Base-by-base conservation (phyloP, 1,140 invertebrate genomes). In the Choristoneura fumiferana region DNA sequence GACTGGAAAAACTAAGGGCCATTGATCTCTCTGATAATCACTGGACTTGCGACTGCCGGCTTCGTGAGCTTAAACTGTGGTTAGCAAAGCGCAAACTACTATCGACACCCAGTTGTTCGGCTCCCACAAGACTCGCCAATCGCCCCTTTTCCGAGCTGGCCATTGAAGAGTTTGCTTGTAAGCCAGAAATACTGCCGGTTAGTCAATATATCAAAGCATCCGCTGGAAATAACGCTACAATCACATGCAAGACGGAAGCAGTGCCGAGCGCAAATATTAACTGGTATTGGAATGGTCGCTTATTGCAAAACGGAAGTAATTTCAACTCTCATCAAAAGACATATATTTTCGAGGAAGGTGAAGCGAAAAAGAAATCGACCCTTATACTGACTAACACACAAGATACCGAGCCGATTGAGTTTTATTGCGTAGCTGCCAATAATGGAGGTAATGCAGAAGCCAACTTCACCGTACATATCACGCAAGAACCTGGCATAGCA, bases 391-490 rank as follows among this genome's bases (percentile, higher is more conserved):
- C 95, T 18, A 96, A 97, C 76, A 95, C 96, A 9, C 95, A 95
- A 76, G 95, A 97, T 76, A 93, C 95, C 4, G 97, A 98, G 79
- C 94, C 95, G 18, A 95, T 94, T 18, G 95, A 96, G 68, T 98
- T 98, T 89, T 95, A 95, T 71, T 98, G 97, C 82, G 93, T 96
- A 0, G 96, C 96, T 10, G 95, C 97, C 75, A 99, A 99, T 84
- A 92, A 94, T 55, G 97, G 96, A 8, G 98, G 98, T 1, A 95
- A 94, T 74, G 95, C 96, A n/a, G 95, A 97, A 88, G 95, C 95
- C 0, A 98, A 98, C 79, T 97, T 97, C 72, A 97, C 96, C 5
- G 89, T 98, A 8, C 94, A 95, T 73, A 94, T 98, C 33, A 93
- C 93, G 22, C 91, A 95, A 72, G 92, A 94, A 8, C 93, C 93